phyloP scores from a whole-genome alignment of 2,113 vertebrate genomes.

The Archocentrus centrarchus region DNA sequence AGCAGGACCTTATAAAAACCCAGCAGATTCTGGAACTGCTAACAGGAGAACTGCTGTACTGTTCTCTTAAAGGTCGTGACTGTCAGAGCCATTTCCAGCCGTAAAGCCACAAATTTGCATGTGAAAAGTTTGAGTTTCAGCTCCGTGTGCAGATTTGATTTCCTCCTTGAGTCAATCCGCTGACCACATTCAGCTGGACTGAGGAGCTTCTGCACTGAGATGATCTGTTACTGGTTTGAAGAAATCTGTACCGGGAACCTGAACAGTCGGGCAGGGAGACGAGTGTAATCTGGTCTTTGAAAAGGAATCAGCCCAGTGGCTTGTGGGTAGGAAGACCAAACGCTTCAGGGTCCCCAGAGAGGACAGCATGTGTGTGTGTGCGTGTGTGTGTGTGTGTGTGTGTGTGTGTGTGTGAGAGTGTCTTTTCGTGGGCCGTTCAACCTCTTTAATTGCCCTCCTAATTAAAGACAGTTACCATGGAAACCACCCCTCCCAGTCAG shows the following conservation, averaged over 20 bases:
- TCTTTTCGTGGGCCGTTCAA: slow-evolving; percentile 28
- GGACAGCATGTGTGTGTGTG: slow-evolving; percentile 26
- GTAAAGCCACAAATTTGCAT: too few species aligned
- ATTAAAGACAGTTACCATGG: slow-evolving; percentile 72
- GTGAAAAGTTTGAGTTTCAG: too few species aligned
- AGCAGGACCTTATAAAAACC: too few species aligned
- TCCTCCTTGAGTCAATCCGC: neutral
- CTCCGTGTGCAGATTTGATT: too few species aligned
- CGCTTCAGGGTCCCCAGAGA: slow-evolving; percentile 42
- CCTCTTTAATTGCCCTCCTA: slow-evolving; percentile 71
- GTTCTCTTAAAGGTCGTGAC: too few species aligned
- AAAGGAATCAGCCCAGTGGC: slow-evolving; percentile 43
- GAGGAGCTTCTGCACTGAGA: neutral
- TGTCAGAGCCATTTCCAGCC: neutral
- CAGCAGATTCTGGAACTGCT: neutral
- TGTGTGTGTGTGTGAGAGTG: slow-evolving; percentile 24
- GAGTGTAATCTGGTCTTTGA: slow-evolving; percentile 37
- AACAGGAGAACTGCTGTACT: neutral
- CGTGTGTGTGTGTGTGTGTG: slow-evolving; percentile 21
- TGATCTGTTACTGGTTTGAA: neutral
- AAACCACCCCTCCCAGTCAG: slow-evolving; percentile 45
- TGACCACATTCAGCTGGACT: neutral
- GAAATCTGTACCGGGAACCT: neutral
- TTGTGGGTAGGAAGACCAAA: slow-evolving; percentile 58
- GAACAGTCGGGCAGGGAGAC: neutral